Evolutionary conservation across 2,113 vertebrate species (phyloP).

Genomic region (Zonotrichia leucophrys): DNA sequence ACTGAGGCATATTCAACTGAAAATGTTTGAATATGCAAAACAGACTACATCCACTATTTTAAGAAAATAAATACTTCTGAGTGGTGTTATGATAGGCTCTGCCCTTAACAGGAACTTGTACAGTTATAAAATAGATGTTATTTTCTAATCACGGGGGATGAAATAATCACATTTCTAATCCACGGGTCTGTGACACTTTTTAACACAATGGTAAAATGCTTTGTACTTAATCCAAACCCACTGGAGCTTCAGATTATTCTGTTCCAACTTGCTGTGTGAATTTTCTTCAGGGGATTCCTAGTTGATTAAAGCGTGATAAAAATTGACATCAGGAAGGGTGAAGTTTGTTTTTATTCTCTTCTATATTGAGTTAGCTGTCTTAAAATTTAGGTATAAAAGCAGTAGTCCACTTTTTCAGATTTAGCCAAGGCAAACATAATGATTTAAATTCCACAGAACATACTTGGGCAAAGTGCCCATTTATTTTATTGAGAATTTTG

Average conservation of each 20-base stretch:
- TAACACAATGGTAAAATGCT: slow-evolving; percentile 20
- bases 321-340: neutral
- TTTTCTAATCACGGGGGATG: neutral
- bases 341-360: neutral
- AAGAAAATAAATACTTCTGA: neutral
- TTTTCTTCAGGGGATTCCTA: neutral
- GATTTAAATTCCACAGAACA: neutral
- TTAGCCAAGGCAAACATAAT: neutral
- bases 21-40: neutral
- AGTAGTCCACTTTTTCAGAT: neutral
- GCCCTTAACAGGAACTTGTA: neutral
- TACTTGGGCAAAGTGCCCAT: neutral
- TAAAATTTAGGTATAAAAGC: neutral
- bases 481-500: slow-evolving; percentile 16
- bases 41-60: neutral
- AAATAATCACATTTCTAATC: neutral
- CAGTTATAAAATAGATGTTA: neutral
- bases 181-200: slow-evolving; percentile 1
- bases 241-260: slow-evolving; percentile 37
- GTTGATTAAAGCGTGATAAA: neutral
- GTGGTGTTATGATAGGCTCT: neutral
- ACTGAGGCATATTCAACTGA: neutral
- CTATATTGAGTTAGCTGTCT: neutral
- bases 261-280: slow-evolving; percentile 32
- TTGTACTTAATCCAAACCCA: slow-evolving; percentile 44